Conservation (phyloP, 2,113 vertebrate genomes). For the Melanerpes aurifrons region DNA sequence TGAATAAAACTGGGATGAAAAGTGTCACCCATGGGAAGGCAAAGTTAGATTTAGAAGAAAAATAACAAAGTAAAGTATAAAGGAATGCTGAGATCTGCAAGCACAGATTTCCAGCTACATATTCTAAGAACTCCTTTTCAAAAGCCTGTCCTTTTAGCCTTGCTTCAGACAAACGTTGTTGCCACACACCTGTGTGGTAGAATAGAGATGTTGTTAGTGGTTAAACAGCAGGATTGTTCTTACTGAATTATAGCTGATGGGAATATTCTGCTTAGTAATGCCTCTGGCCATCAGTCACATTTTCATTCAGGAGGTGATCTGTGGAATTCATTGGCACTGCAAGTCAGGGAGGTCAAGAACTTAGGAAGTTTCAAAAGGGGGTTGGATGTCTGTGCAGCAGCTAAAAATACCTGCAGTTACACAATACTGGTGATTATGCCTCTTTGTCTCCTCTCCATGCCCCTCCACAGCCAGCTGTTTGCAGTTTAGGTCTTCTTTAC, state of each 20-base stretch:
- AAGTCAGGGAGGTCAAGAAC: slow-evolving; percentile 31
- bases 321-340: neutral
- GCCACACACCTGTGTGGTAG: neutral
- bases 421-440: neutral
- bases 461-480: accelerated
- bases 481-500: neutral
- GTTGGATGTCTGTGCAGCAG: neutral
- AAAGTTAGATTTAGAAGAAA: neutral
- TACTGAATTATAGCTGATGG: neutral
- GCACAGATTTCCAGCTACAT: slow-evolving; percentile 13
- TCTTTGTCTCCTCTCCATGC: neutral
- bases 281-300: neutral
- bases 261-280: neutral
- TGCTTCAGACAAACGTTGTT: neutral
- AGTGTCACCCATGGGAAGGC: neutral
- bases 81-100: slow-evolving; percentile 10
- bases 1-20: slow-evolving; percentile 27
- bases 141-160: neutral
- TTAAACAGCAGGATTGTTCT: neutral
- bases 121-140: slow-evolving; percentile 4
- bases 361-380: neutral
- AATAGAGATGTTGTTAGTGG: neutral
- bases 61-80: neutral
- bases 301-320: neutral
- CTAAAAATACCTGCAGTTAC: slow-evolving; percentile 21